phyloP scores from a whole-genome alignment of 1,140 invertebrate species.

The Lithobius niger region DNA sequence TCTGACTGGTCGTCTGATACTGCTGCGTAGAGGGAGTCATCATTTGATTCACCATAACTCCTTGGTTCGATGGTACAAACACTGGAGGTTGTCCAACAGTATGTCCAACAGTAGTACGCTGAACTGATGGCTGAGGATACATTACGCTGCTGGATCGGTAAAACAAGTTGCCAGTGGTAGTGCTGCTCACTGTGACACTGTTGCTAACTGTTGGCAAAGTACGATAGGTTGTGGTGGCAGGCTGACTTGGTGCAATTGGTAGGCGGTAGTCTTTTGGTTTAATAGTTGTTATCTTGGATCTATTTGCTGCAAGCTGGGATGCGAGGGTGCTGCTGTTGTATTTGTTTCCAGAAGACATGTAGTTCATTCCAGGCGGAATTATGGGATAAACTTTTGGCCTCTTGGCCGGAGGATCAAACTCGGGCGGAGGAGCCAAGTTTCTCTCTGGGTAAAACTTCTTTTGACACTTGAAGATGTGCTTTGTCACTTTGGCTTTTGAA shows the following conservation, averaged over 20 bases:
- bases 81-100: conserved; percentile 1
- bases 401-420: conserved; percentile 86
- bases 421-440: conserved; percentile 65
- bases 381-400: conserved; percentile 41
- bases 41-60: not conserved
- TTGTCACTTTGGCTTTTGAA: conserved; percentile 78
- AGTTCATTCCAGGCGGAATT: not conserved
- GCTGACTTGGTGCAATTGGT: not conserved
- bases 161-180: not conserved
- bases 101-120: not conserved
- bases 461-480: conserved; percentile 74
- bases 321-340: conserved; percentile 38
- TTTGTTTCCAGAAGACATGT: conserved; percentile 15
- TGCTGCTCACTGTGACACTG: not conserved
- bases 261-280: conserved; percentile 5
- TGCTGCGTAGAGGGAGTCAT: not conserved
- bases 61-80: conserved; percentile 10
- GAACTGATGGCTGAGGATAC: not conserved
- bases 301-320: not conserved
- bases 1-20: conserved; percentile 7
- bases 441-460: conserved; percentile 79
- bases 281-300: not conserved
- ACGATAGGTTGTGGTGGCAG: not conserved
- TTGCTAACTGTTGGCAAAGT: not conserved
- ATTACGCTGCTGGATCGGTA: conserved; percentile 1